Percentiles rank a stretch among this genome's conserved stretches.
Evolutionary conservation across 64 coral and sea anemone species (phyloP).

Genomic region (Orbicella faveolata): DNA sequence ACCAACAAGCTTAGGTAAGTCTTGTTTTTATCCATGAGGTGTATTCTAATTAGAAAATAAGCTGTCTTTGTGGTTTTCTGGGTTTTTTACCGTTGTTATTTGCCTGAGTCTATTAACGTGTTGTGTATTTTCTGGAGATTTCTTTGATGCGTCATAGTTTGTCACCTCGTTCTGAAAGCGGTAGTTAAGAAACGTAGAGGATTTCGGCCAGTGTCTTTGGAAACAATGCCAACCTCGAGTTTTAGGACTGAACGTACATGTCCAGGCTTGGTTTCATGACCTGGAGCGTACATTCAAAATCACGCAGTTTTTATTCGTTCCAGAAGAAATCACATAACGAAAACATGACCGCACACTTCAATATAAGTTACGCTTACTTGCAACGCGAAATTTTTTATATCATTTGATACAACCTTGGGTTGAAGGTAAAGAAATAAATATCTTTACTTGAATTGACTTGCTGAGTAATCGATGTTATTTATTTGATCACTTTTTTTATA

Average conservation of each 20-base stretch:
- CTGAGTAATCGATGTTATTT: neutral
- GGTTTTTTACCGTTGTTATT: neutral
- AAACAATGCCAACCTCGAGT: too few species aligned
- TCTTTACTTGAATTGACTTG: neutral
- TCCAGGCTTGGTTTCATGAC: too few species aligned
- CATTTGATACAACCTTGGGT: too few species aligned
- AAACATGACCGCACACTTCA: too few species aligned
- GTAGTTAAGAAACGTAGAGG: neutral
- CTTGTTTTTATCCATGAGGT: neutral
- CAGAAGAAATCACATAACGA: too few species aligned
- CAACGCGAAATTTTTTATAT: too few species aligned
- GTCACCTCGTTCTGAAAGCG: too few species aligned
- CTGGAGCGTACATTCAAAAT: too few species aligned
- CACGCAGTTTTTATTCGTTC: too few species aligned
- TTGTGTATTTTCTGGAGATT: neutral
- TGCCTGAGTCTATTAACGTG: neutral
- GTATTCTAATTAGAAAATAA: neutral
- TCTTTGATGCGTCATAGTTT: neutral
- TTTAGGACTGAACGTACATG: too few species aligned
- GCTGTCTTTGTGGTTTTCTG: neutral
- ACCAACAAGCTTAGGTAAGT: conserved; percentile 90
- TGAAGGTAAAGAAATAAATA: neutral
- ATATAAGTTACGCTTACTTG: too few species aligned
- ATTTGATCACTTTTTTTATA: neutral
- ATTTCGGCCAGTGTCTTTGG: neutral